Percentiles rank a stretch among this genome's conserved stretches.
Conservation (phyloP, 92 coral and sea anemone genomes). For the Palythoa caribaeorum region DNA sequence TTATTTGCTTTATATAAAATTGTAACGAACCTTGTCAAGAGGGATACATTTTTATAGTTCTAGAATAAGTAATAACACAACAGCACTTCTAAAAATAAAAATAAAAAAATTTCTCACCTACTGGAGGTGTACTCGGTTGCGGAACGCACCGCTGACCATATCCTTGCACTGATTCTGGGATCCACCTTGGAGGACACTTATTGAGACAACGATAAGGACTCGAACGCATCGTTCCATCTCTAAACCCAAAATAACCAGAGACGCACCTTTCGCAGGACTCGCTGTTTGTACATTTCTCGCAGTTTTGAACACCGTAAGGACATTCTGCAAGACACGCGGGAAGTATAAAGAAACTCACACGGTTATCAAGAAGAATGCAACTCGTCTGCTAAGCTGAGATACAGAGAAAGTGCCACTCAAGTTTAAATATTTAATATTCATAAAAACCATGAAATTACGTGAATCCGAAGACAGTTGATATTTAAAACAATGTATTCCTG, state of each 20-base stretch:
- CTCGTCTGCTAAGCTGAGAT: not conserved
- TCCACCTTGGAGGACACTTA: slow-evolving; percentile 19
- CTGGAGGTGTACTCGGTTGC: not conserved
- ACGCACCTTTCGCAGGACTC: slow-evolving; percentile 18
- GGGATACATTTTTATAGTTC: too few relatives aligned
- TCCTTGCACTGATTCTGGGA: slow-evolving; percentile 1
- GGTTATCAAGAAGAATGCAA: not conserved
- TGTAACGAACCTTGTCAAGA: not conserved
- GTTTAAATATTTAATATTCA: too few relatives aligned
- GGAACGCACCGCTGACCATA: slow-evolving; percentile 37
- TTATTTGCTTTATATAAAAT: too few relatives aligned
- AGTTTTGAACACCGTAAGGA: slow-evolving; percentile 26
- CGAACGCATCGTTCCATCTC: not conserved
- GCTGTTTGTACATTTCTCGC: slow-evolving; percentile 27
- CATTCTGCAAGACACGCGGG: not conserved
- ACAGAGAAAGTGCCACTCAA: too few relatives aligned
- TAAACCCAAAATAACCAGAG: slow-evolving; percentile 24
- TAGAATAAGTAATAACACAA: not conserved
- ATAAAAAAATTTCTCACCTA: not conserved
- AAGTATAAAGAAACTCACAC: not conserved
- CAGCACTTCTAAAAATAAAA: not conserved
- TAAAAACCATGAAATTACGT: too few relatives aligned
- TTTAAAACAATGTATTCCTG: too few relatives aligned
- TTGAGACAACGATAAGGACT: slow-evolving; percentile 15
- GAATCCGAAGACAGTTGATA: too few relatives aligned